Base-by-base conservation (phyloP, 1,140 invertebrate species). In the Atta cephalotes region DNA sequence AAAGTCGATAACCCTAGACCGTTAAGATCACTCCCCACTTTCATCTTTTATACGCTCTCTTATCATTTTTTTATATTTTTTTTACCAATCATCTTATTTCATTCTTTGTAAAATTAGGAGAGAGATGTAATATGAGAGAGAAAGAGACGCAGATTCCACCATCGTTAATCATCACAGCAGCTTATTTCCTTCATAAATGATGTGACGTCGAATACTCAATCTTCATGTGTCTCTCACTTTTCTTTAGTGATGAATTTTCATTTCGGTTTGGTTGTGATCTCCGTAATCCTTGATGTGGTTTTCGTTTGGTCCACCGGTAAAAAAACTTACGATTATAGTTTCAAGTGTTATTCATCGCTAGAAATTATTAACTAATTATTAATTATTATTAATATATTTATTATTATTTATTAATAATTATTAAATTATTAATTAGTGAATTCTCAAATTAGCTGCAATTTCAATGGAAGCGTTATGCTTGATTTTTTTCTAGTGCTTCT, bases 241-340 rank as follows among this genome's bases (percentile, higher is more conserved):
- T 66, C 18, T 79, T 79, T 25, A 7, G 35, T 12, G 45, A 79
- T 79, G 77, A 25, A 66, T 79, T 49, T 79, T 53, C 45, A 62
- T 35, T 77, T 45, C 16, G 35, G 74, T 16, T 28, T 66, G 0
- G 1, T 79, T 18, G 62, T n/a, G 12, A 53, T 79, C 14, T 45
- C 56, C 2, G 12, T 79, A 18, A 79, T 79, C 14, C 31, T 60
- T 18, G 6, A 39, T 14, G 28, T 21, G 18, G 2, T 9, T 25
- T 66, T 14, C 45, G 49, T 79, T 1, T 35, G 62, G 39, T 14
- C 62, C 2, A 25, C 12, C 1, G 21, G 4, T 10, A 9, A 18
- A 18, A 66, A 79, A 7, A 35, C 35, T 49, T 28, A 79, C 12
- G 25, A 51, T 66, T 66, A 28, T 39, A 2, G 16, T 79, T 56